A percentile compares a stretch with the other conserved stretches of the same genome.
phyloP scores from a whole-genome alignment of 2,888 invertebrate genomes.

The Augochlorella aurata region DNA sequence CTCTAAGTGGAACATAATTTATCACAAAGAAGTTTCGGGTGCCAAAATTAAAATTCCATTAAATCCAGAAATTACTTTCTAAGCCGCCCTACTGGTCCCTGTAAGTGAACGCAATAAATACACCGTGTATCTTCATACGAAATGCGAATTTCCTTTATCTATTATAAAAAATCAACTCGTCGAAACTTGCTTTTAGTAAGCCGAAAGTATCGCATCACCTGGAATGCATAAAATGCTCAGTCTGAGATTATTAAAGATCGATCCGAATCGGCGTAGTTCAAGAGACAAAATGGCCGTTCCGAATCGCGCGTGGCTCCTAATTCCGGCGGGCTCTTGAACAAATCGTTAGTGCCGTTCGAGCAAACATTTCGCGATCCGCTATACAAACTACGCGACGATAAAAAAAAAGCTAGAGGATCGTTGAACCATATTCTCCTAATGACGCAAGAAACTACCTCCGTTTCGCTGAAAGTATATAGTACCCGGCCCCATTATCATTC shows the following conservation, averaged over 20 bases:
- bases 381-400: slow-evolving; percentile 5
- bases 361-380: slow-evolving; percentile 15
- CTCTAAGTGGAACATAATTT: not conserved
- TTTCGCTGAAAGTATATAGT: slow-evolving; percentile 14
- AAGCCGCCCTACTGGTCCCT: not conserved
- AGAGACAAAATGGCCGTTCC: not conserved
- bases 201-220: no score
- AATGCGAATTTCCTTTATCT: no score
- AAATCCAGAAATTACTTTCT: not conserved
- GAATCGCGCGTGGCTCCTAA: not conserved
- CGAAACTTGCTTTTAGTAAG: no score
- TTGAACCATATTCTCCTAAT: slow-evolving; percentile 11
- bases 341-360: not conserved
- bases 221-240: no score
- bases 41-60: not conserved
- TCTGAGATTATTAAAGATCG: no score
- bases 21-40: not conserved
- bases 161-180: no score
- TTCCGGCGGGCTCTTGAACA: not conserved
- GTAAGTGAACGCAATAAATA: no score
- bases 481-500: not conserved
- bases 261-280: no score
- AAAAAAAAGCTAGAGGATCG: not conserved
- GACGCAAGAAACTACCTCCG: slow-evolving; percentile 1
- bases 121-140: no score